phyloP scores from a whole-genome alignment of 2,113 vertebrate species.

The Morone chrysops region DNA sequence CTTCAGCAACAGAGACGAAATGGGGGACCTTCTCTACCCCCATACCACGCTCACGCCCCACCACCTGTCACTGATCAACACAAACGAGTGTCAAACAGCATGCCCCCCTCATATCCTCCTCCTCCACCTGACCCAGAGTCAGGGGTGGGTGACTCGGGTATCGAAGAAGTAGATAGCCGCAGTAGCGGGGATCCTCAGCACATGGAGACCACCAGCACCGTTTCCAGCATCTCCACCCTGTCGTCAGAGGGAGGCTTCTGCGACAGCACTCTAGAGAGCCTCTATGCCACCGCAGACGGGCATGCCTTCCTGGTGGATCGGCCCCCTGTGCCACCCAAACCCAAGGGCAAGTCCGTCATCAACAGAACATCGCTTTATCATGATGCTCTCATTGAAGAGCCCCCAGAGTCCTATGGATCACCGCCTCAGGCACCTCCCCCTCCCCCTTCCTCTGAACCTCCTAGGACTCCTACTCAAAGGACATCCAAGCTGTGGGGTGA shows the following conservation, averaged over 20 bases:
- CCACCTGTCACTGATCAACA: constrained; percentile 79
- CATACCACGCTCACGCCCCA: constrained; percentile 81
- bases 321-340: constrained; percentile 97
- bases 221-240: constrained; percentile 97
- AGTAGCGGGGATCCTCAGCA: constrained; percentile 93
- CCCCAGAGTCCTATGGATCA: constrained; percentile 87
- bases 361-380: constrained; percentile 94
- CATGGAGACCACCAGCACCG: constrained; percentile 97
- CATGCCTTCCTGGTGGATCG: constrained; percentile 94
- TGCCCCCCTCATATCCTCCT: constrained; percentile 88
- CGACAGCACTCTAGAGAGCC: constrained; percentile 91
- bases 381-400: constrained; percentile 92
- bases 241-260: constrained; percentile 93
- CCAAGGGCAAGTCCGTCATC: constrained; percentile 95
- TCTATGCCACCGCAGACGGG: constrained; percentile 93
- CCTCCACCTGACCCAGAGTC: constrained; percentile 90
- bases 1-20: constrained; percentile 85
- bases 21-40: constrained; percentile 72
- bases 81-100: constrained; percentile 88
- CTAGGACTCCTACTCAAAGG: constrained; percentile 89
- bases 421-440: constrained; percentile 90
- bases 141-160: constrained; percentile 90
- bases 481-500: constrained; percentile 97
- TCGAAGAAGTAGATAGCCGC: constrained; percentile 95
- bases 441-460: constrained; percentile 84